Conservation (phyloP, 2,797 vertebrate genomes). For the Anguilla pacifica region DNA sequence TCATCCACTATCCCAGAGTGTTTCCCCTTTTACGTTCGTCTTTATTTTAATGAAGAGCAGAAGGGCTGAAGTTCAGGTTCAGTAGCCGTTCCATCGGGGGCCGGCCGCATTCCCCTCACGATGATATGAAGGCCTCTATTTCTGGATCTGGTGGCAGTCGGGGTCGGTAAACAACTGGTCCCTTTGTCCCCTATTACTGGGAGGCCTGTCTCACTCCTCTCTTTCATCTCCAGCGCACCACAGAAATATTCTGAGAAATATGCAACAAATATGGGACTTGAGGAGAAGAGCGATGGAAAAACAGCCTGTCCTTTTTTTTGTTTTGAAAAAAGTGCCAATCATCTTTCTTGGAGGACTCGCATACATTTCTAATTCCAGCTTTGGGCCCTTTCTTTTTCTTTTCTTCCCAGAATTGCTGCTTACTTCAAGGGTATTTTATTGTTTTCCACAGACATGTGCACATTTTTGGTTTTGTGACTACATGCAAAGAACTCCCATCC, state of each 20-base stretch:
- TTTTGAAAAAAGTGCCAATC: background rate
- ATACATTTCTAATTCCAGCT: background rate
- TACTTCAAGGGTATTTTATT: background rate
- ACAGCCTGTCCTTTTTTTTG: background rate
- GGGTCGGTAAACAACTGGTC: constrained; percentile 18
- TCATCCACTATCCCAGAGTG: background rate
- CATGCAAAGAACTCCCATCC: background rate
- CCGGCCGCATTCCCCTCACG: background rate
- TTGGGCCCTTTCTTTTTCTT: background rate
- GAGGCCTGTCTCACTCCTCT: background rate
- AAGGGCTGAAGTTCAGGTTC: background rate
- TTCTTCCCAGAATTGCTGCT: background rate
- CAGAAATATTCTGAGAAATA: constrained; percentile 11
- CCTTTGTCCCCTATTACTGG: background rate
- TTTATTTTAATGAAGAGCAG: background rate
- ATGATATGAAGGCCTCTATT: background rate
- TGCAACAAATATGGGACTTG: background rate
- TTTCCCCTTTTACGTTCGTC: background rate
- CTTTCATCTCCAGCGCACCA: constrained; percentile 4
- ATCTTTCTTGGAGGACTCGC: background rate
- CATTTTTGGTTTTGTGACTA: constrained; percentile 16
- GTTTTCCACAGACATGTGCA: constrained; percentile 8
- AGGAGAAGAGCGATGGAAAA: background rate
- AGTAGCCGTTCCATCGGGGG: background rate
- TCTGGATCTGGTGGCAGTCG: constrained; percentile 10